A percentile compares a stretch with the other conserved stretches of the same genome.
phyloP scores from a whole-genome alignment of 1,140 invertebrate species.

The Ylistrum balloti region DNA sequence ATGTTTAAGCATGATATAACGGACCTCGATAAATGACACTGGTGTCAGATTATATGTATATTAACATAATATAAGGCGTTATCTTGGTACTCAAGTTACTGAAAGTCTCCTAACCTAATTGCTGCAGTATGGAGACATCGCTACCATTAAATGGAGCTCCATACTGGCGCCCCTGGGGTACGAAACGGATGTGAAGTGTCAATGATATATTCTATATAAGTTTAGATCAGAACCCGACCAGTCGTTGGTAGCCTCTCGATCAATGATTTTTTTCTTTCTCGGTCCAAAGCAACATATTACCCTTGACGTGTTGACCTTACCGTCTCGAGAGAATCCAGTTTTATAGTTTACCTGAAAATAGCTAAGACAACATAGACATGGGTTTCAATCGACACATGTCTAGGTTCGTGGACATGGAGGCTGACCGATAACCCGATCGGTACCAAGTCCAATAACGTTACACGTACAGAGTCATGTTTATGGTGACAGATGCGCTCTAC shows the following conservation, averaged over 20 bases:
- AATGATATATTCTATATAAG: background rate
- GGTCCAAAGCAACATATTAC: constrained; percentile 13
- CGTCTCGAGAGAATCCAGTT: background rate
- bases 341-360: constrained; percentile 16
- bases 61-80: no score
- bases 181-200: background rate
- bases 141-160: background rate
- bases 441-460: constrained; percentile 1
- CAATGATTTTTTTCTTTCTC: constrained; percentile 9
- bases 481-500: background rate
- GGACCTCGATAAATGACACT: no score
- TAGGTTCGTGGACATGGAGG: background rate
- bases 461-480: background rate
- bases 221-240: background rate
- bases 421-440: constrained; percentile 21
- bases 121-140: background rate
- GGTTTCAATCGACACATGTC: background rate
- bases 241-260: background rate
- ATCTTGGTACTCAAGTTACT: no score
- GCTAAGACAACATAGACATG: background rate
- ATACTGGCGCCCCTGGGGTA: background rate
- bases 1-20: no score
- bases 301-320: constrained; percentile 23
- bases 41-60: no score
- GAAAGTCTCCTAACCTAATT: no score